Percentiles rank a stretch among this genome's conserved stretches.
Conservation (phyloP, 2,888 invertebrate genomes). For the Dasysyrphus albostriatus region DNA sequence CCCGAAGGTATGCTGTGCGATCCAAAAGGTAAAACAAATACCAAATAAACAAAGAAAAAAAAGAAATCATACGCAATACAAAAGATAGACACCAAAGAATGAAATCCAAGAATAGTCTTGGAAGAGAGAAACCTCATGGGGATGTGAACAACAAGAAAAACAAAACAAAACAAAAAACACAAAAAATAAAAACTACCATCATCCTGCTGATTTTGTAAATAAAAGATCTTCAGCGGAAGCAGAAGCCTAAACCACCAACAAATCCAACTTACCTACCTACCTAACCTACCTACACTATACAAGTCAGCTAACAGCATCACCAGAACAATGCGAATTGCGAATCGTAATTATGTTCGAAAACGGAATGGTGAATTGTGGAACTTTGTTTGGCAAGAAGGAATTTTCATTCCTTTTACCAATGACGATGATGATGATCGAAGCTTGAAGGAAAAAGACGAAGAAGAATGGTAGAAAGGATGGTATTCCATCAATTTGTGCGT, state of each 20-base stretch:
- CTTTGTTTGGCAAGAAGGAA: slow-evolving; percentile 61
- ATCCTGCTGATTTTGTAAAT: slow-evolving; percentile 59
- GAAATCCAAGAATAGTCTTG: slow-evolving; percentile 44
- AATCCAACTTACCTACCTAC: neutral
- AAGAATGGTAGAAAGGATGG: slow-evolving; percentile 55
- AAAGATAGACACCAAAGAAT: slow-evolving; percentile 57
- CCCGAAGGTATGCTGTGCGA: slow-evolving; percentile 60
- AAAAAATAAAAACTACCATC: slow-evolving; percentile 41
- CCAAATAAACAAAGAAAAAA: slow-evolving; percentile 1
- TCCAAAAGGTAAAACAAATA: slow-evolving; percentile 63
- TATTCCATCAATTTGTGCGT: slow-evolving; percentile 76
- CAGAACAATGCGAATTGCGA: slow-evolving; percentile 68
- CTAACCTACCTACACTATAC: neutral
- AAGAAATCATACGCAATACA: slow-evolving; percentile 11
- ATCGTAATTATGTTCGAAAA: slow-evolving; percentile 74
- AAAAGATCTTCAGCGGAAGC: slow-evolving; percentile 68
- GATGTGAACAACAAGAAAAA: slow-evolving; percentile 47
- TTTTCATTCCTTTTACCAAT: slow-evolving; percentile 47
- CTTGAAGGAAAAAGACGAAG: slow-evolving; percentile 41
- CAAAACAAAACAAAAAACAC: too few species aligned
- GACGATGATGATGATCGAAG: neutral
- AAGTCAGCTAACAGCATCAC: slow-evolving; percentile 24
- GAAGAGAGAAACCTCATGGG: slow-evolving; percentile 68
- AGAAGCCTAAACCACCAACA: slow-evolving; percentile 38
- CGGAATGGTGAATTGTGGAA: slow-evolving; percentile 69